A percentile compares a stretch with the other conserved stretches of the same genome.
These are phyloP conservation scores for Clarias macrocephalus DNA, from an alignment of 2,113 vertebrate species.

Conservation along the genomic window DNA sequence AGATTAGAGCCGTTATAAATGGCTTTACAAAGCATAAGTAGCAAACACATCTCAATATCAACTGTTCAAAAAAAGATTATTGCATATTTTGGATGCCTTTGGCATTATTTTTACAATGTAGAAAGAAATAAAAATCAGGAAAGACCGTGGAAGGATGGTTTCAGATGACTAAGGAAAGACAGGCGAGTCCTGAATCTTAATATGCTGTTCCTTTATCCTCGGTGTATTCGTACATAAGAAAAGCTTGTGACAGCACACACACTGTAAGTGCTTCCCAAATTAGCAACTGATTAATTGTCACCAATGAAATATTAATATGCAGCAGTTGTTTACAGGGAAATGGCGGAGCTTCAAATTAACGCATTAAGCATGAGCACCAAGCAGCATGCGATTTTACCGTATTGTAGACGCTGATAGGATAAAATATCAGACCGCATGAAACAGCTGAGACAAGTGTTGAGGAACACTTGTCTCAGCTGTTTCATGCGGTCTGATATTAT, in stretches of 20 bases:
- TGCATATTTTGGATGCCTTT: no score
- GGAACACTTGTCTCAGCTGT: conserved; percentile 21
- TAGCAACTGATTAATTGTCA: conserved; percentile 42
- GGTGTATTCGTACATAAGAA: background rate
- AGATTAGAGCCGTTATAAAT: no score
- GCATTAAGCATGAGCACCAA: conserved; percentile 33
- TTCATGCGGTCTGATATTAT: conserved; percentile 1
- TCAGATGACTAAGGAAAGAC: background rate
- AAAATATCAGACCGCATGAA: background rate
- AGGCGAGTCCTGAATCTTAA: background rate
- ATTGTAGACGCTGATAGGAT: conserved; percentile 20
- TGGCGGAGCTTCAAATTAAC: conserved; percentile 40
- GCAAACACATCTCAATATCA: no score
- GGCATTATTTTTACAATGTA: no score
- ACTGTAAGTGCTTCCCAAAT: conserved; percentile 39
- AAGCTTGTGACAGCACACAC: conserved; percentile 28
- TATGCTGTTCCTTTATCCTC: background rate
- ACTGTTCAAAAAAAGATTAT: no score
- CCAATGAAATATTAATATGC: conserved; percentile 45
- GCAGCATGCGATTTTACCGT: conserved; percentile 40
- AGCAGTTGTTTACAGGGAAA: conserved; percentile 49
- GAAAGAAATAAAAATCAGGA: no score
- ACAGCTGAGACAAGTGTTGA: conserved; percentile 14
- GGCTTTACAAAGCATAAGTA: no score
- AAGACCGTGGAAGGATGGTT: background rate